Evolutionary conservation across 2,888 invertebrate species (phyloP), one percentile per base, ranked within the genome.

Genomic region (Conops quadrifasciatus): DNA sequence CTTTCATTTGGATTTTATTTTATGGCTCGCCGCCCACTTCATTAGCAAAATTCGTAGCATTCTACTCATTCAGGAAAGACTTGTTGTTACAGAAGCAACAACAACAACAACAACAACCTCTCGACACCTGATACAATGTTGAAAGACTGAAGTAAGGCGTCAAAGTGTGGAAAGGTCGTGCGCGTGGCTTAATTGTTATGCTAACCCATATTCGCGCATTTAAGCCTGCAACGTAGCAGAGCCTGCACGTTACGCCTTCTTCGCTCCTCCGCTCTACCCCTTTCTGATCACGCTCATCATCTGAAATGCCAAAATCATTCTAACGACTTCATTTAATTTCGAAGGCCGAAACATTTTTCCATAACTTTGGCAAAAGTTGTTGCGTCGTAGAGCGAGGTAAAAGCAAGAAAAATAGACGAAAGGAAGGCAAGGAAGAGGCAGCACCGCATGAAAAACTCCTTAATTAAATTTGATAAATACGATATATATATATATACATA

Each of bases 181-280:
- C 24, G 45, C 9, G 47, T 11, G 5, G 24, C 74, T 75, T 76
- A 72, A 72, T 70, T 75, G 75, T 70, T 71, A 72, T 71, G 68
- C 65, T 71, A 72, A 72, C 63, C 72, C 73, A 72, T 71, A 72
- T 71, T 71, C 66, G 71, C 66, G 71, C 78, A 78, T 79, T 80
- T 81, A 81, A 81, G 79, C 81, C 78, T 30, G 28, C 56, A n/a
- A 43, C 47, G n/a, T n/a, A n/a, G n/a, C n/a, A n/a, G n/a, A n/a
- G n/a, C 19, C 36, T 36, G 19, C 56, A 13, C n/a, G 56, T 19
- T 19, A 53, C 19, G n/a, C 26, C 11, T 28, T 36, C 30, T n/a
- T n/a, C 13, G 4, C 9, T 36, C 30, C 15, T 11, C 19, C 19
- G 21, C 47, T 21, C 26, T 21, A 26, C 16, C 21, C n/a, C 2